A percentile compares a stretch with the other conserved stretches of the same genome.
Evolutionary conservation across 2,113 vertebrate genomes (phyloP).

Genomic region (Sterna hirundo): DNA sequence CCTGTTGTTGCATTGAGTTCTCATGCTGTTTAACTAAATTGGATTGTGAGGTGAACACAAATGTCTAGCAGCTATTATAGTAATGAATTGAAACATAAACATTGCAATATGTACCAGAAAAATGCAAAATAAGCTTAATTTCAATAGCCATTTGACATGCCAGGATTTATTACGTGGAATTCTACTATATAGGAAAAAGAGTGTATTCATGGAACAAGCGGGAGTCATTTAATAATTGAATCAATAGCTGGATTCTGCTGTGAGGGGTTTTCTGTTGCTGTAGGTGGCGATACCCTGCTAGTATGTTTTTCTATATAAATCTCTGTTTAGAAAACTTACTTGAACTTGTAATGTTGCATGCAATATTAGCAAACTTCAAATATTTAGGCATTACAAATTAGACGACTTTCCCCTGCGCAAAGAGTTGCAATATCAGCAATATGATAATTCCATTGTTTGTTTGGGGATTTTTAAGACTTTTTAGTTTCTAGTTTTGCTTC

Average conservation of each 20-base stretch:
- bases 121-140: neutral
- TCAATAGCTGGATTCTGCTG: neutral
- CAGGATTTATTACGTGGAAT: neutral
- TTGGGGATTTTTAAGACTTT: neutral
- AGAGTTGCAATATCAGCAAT: neutral
- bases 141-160: neutral
- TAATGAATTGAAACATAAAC: neutral
- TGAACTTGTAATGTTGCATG: neutral
- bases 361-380: neutral
- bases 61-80: conserved; percentile 8
- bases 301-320: neutral
- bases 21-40: conserved; percentile 21
- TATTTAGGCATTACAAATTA: neutral
- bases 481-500: neutral
- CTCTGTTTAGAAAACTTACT: neutral
- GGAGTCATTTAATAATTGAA: neutral
- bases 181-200: neutral
- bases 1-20: neutral
- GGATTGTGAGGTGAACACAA: conserved; percentile 13
- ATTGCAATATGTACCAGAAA: neutral
- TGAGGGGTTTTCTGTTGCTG: neutral
- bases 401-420: neutral
- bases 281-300: neutral
- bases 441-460: neutral
- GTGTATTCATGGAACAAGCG: neutral